These are phyloP conservation scores for Ips nitidus DNA, from an alignment of 1,140 invertebrate genomes.

Conservation along the genomic window DNA sequence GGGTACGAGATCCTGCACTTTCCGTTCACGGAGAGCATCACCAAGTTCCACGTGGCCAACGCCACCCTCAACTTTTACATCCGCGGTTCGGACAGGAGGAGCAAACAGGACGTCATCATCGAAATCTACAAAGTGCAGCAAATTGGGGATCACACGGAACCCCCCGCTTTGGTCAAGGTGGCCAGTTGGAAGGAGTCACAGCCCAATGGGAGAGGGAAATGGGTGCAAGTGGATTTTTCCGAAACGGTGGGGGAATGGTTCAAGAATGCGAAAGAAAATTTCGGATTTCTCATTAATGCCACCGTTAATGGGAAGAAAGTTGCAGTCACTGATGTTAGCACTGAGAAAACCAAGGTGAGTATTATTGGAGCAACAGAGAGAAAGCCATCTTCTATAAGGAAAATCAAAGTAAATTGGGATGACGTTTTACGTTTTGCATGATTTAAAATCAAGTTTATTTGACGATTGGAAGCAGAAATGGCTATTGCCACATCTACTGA, in stretches of 20 bases:
- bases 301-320: conserved; percentile 53
- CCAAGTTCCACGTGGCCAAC: conserved; percentile 53
- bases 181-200: conserved; percentile 41
- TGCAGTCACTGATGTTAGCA: conserved; percentile 41
- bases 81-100: conserved; percentile 36
- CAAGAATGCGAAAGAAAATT: conserved; percentile 67
- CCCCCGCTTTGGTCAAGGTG: conserved; percentile 38
- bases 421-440: no score
- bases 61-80: conserved; percentile 57
- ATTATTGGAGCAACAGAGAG: background rate
- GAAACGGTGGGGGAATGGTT: conserved; percentile 76
- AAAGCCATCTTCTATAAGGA: no score
- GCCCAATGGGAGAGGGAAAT: conserved; percentile 59
- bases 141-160: conserved; percentile 39
- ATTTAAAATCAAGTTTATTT: no score
- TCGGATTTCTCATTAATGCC: conserved; percentile 73
- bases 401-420: no score
- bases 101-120: conserved; percentile 37
- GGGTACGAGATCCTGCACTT: conserved; percentile 55
- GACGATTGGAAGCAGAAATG: no score
- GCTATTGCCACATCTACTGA: no score
- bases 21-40: conserved; percentile 55
- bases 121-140: conserved; percentile 49
- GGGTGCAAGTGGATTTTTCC: conserved; percentile 75
- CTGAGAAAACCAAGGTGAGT: conserved; percentile 43